Base-by-base conservation (phyloP, 1,140 invertebrate species). In the Aphelinus certus region DNA sequence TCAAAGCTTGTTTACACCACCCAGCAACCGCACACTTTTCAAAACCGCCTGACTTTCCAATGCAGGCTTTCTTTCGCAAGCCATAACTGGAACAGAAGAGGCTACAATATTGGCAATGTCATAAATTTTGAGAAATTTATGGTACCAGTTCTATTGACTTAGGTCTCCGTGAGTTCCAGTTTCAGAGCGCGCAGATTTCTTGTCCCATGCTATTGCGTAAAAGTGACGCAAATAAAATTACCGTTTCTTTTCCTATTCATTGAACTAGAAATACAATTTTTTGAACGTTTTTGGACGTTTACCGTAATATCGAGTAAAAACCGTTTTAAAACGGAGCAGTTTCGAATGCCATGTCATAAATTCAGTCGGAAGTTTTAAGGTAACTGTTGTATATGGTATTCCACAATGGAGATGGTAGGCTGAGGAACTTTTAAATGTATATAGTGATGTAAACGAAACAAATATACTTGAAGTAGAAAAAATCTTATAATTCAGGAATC, bases 1-100 rank as follows among this genome's bases (percentile, higher is more conserved):
- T 26, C 26, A 26, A 26, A 68, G 69, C 46, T 2, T 74, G 73
- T 74, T 74, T 68, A 74, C 73, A 62, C 58, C 56, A 74, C 53
- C 49, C 2, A 47, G 57, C 49, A 58, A 67, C 66, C 66, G 66
- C 66, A 69, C 46, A 5, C 1, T 26, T 58, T 10, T 9, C 9
- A 67, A 53, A 58, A 26, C 2, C 46, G 9, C 6, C 6, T 49
- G 49, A 66, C 42, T 3, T 10, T 42, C 26, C 26, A 26, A 26
- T 26, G 26, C 26, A 26, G 26, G 26, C 26, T 26, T 26, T 26
- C 26, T 26, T 26, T 26, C 26, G 26, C 26, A 26, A 26, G 26
- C 26, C 26, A 26, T 26, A 26, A 26, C 26, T 26, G 0, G 26
- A 26, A 26, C 26, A n/a, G n/a, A n/a, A n/a, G 7, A 45, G 60